Base-by-base conservation (phyloP, 2,888 invertebrate species). In the Bugulina stolonifera region DNA sequence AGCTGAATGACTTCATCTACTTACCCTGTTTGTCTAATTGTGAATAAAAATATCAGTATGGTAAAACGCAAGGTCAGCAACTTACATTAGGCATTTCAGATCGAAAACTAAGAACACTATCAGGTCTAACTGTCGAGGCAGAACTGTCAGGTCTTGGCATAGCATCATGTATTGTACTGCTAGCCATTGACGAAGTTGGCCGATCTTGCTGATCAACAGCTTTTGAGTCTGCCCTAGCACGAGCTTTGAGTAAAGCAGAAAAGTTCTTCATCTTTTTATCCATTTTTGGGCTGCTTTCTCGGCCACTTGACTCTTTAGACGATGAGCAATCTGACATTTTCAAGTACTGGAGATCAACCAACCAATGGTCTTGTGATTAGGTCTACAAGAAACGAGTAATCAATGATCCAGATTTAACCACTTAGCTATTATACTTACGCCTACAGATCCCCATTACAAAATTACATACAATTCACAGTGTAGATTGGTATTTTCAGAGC, bases 11-110 rank as follows among this genome's bases (percentile, higher is more conserved):
- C n/a, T n/a, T n/a, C n/a, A n/a, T n/a, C n/a, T n/a, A n/a, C n/a
- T n/a, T n/a, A n/a, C n/a, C n/a, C n/a, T n/a, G n/a, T n/a, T n/a
- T n/a, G n/a, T n/a, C n/a, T n/a, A n/a, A n/a, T n/a, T n/a, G n/a
- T n/a, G n/a, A n/a, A n/a, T n/a, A n/a, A n/a, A n/a, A n/a, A n/a
- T n/a, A n/a, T n/a, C n/a, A n/a, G n/a, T n/a, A n/a, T n/a, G n/a
- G n/a, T n/a, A n/a, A n/a, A n/a, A n/a, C n/a, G n/a, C n/a, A n/a
- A n/a, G n/a, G n/a, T n/a, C n/a, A n/a, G n/a, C 10, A 43, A 64
- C 64, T 64, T n/a, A 64, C 64, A 64, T 64, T 64, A 2, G 64
- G 64, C 10, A 64, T 32, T 64, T 64, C 64, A 32, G 64, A 64
- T 64, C 64, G 25, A 64, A 64, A 64, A n/a, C 64, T 64, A 5